Conservation (phyloP, 2,797 vertebrate genomes). For the Cossypha caffra region DNA sequence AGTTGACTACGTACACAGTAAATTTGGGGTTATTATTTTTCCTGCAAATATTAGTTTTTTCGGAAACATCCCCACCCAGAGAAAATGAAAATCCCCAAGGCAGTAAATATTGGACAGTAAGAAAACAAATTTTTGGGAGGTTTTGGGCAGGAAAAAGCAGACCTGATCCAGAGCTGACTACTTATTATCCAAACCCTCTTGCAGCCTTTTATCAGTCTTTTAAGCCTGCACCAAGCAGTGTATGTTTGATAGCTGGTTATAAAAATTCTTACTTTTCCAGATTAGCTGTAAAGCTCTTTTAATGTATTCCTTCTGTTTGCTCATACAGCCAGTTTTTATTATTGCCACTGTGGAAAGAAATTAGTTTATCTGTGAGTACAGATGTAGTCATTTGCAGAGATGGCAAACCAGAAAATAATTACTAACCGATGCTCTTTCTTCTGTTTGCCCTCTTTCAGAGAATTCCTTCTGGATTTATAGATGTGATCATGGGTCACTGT, state of each 20-base stretch:
- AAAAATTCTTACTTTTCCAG: conserved; percentile 20
- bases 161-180: neutral
- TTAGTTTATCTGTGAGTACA: conserved; percentile 27
- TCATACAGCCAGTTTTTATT: conserved; percentile 4
- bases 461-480: neutral
- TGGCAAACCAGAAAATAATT: conserved; percentile 12
- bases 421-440: neutral
- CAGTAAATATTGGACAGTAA: neutral
- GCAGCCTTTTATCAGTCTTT: neutral
- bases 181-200: neutral
- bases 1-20: neutral
- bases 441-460: neutral
- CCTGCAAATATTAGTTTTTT: neutral
- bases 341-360: neutral
- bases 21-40: neutral
- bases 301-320: conserved; percentile 33
- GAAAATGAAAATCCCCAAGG: neutral
- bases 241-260: neutral
- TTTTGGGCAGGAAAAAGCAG: neutral
- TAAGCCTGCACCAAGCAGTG: neutral
- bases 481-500: neutral
- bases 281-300: conserved; percentile 16
- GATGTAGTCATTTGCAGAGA: neutral
- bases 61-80: neutral
- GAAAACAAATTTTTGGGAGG: neutral